A percentile compares a stretch with the other conserved stretches of the same genome.
These are phyloP conservation scores for Oxyteleia sp. DNA, from an alignment of 2,888 invertebrate species.

Conservation along the genomic window DNA sequence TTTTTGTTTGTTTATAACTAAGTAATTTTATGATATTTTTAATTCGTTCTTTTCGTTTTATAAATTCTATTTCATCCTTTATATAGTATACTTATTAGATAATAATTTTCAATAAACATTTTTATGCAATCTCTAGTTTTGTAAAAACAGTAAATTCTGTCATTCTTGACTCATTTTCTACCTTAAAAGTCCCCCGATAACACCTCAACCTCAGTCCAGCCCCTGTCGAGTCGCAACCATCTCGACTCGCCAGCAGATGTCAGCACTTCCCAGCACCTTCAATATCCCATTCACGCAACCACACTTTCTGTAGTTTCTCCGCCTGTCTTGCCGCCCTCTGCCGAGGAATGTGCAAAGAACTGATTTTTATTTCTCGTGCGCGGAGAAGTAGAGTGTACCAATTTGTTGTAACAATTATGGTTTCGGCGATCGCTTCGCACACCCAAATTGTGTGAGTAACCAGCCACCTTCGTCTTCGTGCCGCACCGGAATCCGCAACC, in stretches of 20 bases:
- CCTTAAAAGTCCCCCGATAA: background rate
- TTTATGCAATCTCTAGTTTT: no score
- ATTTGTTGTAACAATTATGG: slow-evolving; percentile 84
- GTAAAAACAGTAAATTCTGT: no score
- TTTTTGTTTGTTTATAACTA: no score
- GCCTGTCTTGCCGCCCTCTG: slow-evolving; percentile 75
- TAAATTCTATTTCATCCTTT: no score
- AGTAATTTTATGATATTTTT: no score
- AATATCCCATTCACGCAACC: slow-evolving; percentile 29
- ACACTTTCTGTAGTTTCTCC: slow-evolving; percentile 45
- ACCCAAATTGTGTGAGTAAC: slow-evolving; percentile 83
- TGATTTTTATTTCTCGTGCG: slow-evolving; percentile 85
- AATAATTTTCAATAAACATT: no score
- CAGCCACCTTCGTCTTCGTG: slow-evolving; percentile 35
- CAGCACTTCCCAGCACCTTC: slow-evolving; percentile 18
- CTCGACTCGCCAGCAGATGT: slow-evolving; percentile 36
- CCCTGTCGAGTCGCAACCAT: slow-evolving; percentile 6
- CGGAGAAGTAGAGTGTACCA: slow-evolving; percentile 85
- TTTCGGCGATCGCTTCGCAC: slow-evolving; percentile 77
- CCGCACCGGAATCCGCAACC: background rate
- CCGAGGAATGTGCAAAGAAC: slow-evolving; percentile 84
- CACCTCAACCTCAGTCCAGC: background rate
- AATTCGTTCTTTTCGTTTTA: no score
- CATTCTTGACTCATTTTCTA: no score
- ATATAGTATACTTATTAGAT: no score